Base-by-base conservation (phyloP, 2,797 vertebrate genomes). In the Melanitta fusca region DNA sequence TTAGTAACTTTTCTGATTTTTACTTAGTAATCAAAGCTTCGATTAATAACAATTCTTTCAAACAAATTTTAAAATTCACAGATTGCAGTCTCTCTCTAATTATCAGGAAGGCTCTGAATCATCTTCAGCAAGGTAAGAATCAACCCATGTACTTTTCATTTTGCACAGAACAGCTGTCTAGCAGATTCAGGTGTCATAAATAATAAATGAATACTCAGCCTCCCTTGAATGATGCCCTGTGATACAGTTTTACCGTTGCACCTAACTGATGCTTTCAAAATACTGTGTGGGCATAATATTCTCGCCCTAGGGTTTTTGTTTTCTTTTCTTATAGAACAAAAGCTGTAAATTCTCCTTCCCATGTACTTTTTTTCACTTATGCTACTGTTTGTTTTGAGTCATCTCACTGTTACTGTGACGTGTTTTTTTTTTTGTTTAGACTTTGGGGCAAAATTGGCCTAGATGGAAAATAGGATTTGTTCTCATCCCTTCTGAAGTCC, bases 61-160 rank as follows among this genome's bases (percentile, higher is more conserved):
- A 93, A 86, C 24, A 47, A 83, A 89, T 78, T 93, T 89, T 96
- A 18, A 88, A 88, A 91, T 89, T 74, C 70, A 77, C 96, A 97
- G 97, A 45, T 94, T 87, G 58, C 84, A 72, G 28, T 69, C 43
- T 94, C 68, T 65, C 1, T 88, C 61, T 95, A 57, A 92, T 36
- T 80, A 21, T 56, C 0, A 17, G 32, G 79, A 93, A 92, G 85
- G 24, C n/a, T 91, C 80, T 78, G 95, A 72, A 86, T 71, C 78
- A 62, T 91, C 86, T 68, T 89, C 73, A 70, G 3, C 39, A 75
- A 95, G 95, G 97, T 97, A 96, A 88, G 96, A 91, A 62, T 62
- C 25, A 32, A 17, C 41, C 72, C 13, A 2, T 9, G 7, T 64
- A 24, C 64, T 75, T 92, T 56, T 16, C 56, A 13, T 61, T 61